Conservation (phyloP, 2,888 invertebrate species). For the Drosophila nr. perissopoda region DNA sequence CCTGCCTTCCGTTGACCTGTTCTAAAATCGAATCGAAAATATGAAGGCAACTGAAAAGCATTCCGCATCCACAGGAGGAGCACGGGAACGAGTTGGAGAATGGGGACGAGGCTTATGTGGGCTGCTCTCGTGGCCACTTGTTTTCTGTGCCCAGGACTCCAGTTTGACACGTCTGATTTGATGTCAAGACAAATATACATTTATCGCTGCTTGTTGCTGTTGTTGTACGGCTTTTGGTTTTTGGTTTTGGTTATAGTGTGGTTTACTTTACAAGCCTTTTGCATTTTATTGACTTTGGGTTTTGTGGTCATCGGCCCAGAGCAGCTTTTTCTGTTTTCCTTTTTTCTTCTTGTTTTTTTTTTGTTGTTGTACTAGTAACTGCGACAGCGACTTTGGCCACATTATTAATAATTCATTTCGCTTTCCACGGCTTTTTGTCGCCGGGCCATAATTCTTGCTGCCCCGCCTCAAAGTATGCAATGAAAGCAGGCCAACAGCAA, state of each 20-base stretch:
- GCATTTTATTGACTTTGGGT: constrained; percentile 41
- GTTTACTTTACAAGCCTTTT: constrained; percentile 38
- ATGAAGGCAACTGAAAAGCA: background rate
- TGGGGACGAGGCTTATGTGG: constrained; percentile 2
- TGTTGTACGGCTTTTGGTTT: constrained; percentile 23
- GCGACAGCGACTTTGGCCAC: constrained; percentile 29
- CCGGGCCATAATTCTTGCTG: constrained; percentile 68
- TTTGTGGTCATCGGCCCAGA: constrained; percentile 23
- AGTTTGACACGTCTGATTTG: constrained; percentile 69
- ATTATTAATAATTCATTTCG: constrained; percentile 78
- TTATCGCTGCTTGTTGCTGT: constrained; percentile 35
- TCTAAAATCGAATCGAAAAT: constrained; percentile 3
- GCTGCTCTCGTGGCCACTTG: constrained; percentile 31
- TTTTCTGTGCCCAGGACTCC: constrained; percentile 21
- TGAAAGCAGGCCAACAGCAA: constrained; percentile 31
- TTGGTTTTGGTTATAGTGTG: constrained; percentile 18
- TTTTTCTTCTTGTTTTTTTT: background rate
- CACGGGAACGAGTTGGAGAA: background rate
- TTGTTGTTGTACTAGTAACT: background rate
- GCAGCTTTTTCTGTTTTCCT: constrained; percentile 2
- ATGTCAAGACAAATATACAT: constrained; percentile 64
- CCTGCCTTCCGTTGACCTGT: constrained; percentile 43
- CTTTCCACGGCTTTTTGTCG: constrained; percentile 67
- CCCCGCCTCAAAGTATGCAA: constrained; percentile 64
- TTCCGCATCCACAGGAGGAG: background rate